Evolutionary conservation across 2,888 invertebrate genomes (phyloP).

Genomic region (Chloroclystis v-ata): DNA sequence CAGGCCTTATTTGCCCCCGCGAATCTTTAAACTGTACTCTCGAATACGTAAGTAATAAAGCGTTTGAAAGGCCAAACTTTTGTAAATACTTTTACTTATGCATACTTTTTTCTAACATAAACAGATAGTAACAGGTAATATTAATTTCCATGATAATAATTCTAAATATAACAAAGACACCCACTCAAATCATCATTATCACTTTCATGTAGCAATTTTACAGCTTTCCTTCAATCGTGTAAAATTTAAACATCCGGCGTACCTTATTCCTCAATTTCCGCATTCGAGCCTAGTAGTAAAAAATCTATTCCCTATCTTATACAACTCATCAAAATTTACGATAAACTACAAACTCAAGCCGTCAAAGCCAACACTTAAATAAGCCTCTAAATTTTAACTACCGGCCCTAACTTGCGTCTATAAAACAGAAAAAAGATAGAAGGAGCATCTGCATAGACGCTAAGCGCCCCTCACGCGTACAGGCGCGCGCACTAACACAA

Average conservation of each 20-base stretch:
- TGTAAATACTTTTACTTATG: too few relatives aligned
- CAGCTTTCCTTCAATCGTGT: too few relatives aligned
- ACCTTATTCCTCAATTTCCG: not conserved
- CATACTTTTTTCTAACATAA: too few relatives aligned
- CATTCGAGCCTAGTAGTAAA: constrained; percentile 21
- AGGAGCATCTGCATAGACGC: constrained; percentile 66
- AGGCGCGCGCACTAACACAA: constrained; percentile 64
- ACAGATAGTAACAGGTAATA: too few relatives aligned
- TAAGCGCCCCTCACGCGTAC: constrained; percentile 49
- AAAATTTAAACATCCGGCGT: not conserved
- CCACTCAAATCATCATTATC: too few relatives aligned
- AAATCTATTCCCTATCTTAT: constrained; percentile 34
- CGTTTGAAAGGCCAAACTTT: too few relatives aligned
- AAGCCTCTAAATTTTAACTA: constrained; percentile 33
- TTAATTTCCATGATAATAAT: too few relatives aligned
- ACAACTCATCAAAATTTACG: constrained; percentile 32
- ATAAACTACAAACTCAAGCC: constrained; percentile 29
- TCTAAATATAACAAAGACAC: too few relatives aligned
- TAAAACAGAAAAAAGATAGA: constrained; percentile 33
- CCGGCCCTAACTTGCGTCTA: constrained; percentile 33
- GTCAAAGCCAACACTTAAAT: constrained; percentile 32
- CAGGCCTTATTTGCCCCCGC: too few relatives aligned
- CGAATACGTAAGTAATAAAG: too few relatives aligned
- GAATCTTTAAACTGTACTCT: too few relatives aligned
- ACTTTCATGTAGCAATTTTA: too few relatives aligned